Evolutionary conservation across 2,888 invertebrate species (phyloP), one percentile per base, ranked within the genome.

Genomic region (Macrosoma leucophasiata): DNA sequence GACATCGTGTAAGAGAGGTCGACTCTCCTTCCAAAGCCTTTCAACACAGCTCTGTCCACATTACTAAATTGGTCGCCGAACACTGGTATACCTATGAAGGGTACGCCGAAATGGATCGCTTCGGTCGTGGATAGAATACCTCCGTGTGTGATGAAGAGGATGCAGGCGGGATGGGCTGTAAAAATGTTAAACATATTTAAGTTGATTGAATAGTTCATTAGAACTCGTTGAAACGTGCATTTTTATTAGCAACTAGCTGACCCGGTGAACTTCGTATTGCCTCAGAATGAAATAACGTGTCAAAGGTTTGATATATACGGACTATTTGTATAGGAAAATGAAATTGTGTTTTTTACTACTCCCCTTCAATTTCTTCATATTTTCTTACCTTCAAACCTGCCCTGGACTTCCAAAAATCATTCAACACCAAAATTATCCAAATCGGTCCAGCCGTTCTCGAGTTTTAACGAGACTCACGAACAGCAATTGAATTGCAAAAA

Each of bases 141-240:
- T 1, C 78, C 76, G 17, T 78, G 77, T 0, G 74, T 71, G 23
- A 78, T 71, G 41, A 78, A 77, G 0, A 77, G 50, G 0, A 62
- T 21, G 36, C 68, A 70, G 34, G 75, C 78, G 1, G 66, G 64
- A 33, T 77, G 78, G 8, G 66, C 78, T 77, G 55, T 1, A 55
- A 64, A 13, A 4, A 14, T 6, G 34, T 14, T 6, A n/a, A 17
- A 17, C 17, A 13, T n/a, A 23, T 17, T 17, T 17, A 17, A 4
- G 17, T 5, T 17, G 7, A 17, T 6, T 4, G 7, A 17, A 17
- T 4, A 17, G 7, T 17, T 4, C 4, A 17, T 17, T n/a, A n/a
- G n/a, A 17, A 17, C 7, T 6, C 4, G 17, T 17, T 17, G 4
- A 17, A 7, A 17, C 4, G 4, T 5, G 17, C 17, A 17, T 17